phyloP scores from a whole-genome alignment of 1,140 invertebrate species.

The Cryptotermes secundus region DNA sequence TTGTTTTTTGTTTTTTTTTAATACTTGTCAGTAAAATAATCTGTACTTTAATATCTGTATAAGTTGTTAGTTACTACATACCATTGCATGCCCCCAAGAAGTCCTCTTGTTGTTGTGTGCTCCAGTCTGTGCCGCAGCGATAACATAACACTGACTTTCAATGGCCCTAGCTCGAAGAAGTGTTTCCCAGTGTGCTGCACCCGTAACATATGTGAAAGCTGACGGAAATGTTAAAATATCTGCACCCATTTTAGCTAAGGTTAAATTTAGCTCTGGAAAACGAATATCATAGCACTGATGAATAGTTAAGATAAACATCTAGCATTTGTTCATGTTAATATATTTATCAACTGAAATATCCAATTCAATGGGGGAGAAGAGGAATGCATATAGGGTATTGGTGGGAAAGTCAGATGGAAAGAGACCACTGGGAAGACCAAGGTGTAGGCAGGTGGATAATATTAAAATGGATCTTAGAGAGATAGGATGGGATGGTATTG shows the following conservation, averaged over 20 bases:
- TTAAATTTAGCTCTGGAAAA: conserved; percentile 83
- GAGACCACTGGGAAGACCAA: no score
- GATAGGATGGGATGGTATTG: no score
- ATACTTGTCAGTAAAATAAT: no score
- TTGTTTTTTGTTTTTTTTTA: no score
- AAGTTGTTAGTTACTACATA: conserved; percentile 45
- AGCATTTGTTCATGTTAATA: no score
- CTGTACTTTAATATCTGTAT: no score
- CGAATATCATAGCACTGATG: conserved; percentile 89
- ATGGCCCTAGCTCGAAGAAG: conserved; percentile 76
- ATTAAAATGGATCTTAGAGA: no score
- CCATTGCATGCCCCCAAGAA: conserved; percentile 92
- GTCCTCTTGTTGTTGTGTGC: conserved; percentile 81
- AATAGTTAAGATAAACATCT: not conserved
- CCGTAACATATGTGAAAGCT: conserved; percentile 91
- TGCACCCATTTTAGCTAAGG: conserved; percentile 74
- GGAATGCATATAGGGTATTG: no score
- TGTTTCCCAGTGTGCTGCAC: conserved; percentile 91
- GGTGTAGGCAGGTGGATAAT: no score
- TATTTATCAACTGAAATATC: no score
- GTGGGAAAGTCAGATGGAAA: no score
- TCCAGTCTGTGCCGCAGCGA: conserved; percentile 93
- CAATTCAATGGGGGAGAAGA: no score
- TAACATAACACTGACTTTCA: conserved; percentile 91
- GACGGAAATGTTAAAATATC: conserved; percentile 91